Conservation (phyloP, 2,888 invertebrate species). For the Mesopsocus fuscifrons region DNA sequence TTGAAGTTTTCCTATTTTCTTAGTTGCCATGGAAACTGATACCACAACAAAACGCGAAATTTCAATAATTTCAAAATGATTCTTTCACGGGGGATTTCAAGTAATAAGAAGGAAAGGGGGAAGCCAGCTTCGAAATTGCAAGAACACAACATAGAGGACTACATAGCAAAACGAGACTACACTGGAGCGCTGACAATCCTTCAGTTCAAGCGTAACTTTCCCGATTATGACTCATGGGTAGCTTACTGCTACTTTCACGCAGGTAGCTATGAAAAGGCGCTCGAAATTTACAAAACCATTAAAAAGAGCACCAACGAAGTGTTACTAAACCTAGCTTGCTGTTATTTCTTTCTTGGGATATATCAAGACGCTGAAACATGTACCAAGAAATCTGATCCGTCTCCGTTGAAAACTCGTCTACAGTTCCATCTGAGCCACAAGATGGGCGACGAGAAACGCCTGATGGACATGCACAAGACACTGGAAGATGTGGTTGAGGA, state of each 20-base stretch:
- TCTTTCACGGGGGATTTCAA: not conserved
- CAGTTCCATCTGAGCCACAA: constrained; percentile 90
- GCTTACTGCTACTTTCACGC: constrained; percentile 93
- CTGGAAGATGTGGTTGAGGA: constrained; percentile 82
- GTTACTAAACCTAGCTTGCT: constrained; percentile 70
- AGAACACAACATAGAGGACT: constrained; percentile 49
- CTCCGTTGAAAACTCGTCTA: constrained; percentile 54
- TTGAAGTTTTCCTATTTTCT: too few species aligned
- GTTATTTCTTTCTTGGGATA: constrained; percentile 87
- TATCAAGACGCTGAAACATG: constrained; percentile 47
- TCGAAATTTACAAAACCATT: constrained; percentile 46
- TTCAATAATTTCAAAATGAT: not conserved
- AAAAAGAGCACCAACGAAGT: constrained; percentile 36
- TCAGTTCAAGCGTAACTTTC: constrained; percentile 34
- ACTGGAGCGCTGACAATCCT: constrained; percentile 69
- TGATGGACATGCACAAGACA: constrained; percentile 67
- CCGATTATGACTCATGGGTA: constrained; percentile 59
- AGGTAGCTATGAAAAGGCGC: constrained; percentile 74
- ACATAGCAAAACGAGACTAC: constrained; percentile 76
- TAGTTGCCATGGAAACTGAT: too few species aligned
- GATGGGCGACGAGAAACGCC: constrained; percentile 64
- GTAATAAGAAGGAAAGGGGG: not conserved
- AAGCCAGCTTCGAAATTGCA: constrained; percentile 20
- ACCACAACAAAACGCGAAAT: too few species aligned
- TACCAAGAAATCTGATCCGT: constrained; percentile 32